Percentiles rank a stretch among this genome's conserved stretches.
Conservation (phyloP, 2,797 vertebrate genomes). For the Mus spretus region DNA sequence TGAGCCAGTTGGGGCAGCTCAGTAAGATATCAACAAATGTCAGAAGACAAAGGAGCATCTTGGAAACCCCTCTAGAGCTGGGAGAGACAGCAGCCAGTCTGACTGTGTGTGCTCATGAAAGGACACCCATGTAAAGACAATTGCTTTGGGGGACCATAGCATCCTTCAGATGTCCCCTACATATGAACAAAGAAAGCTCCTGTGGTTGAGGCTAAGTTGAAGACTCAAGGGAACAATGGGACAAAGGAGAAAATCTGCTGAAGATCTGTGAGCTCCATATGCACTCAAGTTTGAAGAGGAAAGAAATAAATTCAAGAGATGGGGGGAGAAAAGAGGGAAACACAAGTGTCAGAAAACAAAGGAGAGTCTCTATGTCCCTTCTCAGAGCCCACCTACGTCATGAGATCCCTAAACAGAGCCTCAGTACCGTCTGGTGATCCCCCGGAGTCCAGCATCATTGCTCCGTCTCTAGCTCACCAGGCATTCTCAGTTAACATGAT, state of each 20-base stretch:
- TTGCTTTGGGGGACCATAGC: not conserved
- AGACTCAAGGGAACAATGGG: not conserved
- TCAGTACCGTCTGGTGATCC: not conserved
- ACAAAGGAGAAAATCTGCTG: not conserved
- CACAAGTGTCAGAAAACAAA: not conserved
- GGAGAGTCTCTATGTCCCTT: not conserved
- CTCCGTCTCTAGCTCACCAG: not conserved
- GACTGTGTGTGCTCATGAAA: rapidly evolving
- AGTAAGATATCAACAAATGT: not conserved
- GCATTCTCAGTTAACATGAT: no score
- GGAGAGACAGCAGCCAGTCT: not conserved
- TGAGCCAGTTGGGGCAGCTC: not conserved
- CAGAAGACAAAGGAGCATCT: not conserved
- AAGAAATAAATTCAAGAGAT: not conserved
- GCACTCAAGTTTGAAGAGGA: not conserved
- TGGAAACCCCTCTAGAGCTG: not conserved
- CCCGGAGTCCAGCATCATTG: rapidly evolving
- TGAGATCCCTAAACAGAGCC: not conserved
- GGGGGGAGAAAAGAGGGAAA: not conserved
- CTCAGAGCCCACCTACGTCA: not conserved
- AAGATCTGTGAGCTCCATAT: not conserved
- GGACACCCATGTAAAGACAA: not conserved
- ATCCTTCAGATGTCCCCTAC: not conserved
- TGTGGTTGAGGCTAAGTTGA: not conserved
- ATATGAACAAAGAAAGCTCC: not conserved